Conservation (phyloP, 2,888 invertebrate genomes). For the Ichneumoninae sp. region DNA sequence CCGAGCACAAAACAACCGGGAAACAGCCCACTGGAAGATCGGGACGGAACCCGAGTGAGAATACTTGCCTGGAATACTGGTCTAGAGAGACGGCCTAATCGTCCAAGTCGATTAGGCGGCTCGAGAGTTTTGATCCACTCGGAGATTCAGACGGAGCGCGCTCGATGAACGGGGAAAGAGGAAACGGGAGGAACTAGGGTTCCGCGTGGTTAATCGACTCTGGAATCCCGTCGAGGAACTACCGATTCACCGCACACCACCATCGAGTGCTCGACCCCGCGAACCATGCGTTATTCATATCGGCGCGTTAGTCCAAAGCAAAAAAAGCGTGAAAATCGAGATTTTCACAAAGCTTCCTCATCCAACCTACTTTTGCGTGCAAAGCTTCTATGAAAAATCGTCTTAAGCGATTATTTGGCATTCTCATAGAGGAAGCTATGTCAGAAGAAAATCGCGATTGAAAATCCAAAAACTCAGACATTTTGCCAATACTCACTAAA, state of each 20-base stretch:
- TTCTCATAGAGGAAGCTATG: too few species aligned
- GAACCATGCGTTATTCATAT: constrained; percentile 20
- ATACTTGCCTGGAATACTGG: neutral
- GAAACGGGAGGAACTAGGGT: neutral
- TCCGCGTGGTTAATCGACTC: neutral
- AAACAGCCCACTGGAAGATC: constrained; percentile 13
- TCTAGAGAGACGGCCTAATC: neutral
- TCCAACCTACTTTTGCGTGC: too few species aligned
- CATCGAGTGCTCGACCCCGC: constrained; percentile 6
- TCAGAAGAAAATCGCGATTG: too few species aligned
- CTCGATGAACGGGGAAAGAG: neutral
- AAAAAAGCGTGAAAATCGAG: too few species aligned
- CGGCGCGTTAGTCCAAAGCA: neutral
- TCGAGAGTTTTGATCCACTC: constrained; percentile 38
- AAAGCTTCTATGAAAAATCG: too few species aligned
- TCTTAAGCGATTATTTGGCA: too few species aligned
- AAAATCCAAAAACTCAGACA: too few species aligned
- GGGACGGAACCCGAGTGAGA: neutral
- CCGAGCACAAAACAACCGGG: neutral
- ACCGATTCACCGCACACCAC: neutral
- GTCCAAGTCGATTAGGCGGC: constrained; percentile 34
- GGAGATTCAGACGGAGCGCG: neutral
- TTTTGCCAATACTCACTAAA: too few species aligned
- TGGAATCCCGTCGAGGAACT: neutral
- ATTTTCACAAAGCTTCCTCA: too few species aligned